Base-by-base conservation (phyloP, 1,140 invertebrate genomes). In the Tyrophagus putrescentiae region DNA sequence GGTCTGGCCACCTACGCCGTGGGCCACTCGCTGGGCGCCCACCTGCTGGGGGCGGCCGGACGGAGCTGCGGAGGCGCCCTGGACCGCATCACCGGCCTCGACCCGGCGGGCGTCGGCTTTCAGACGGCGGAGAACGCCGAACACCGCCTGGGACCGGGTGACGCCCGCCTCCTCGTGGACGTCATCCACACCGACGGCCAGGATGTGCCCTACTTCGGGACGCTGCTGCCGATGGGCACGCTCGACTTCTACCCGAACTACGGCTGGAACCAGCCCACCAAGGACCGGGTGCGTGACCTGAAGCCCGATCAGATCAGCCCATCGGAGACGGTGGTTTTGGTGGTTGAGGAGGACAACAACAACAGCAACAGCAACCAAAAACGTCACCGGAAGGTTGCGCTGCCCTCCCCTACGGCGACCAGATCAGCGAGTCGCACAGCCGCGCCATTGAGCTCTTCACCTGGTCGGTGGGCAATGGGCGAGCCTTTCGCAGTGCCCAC, bases 221-320 rank as follows among this genome's bases (percentile, higher is more conserved):
- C 85, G 87, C 68, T 65, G 58, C 65, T 68, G 64, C 66, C 79
- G 0, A 67, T 82, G 5, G 83, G 84, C 16, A 76, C 82, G 64
- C 78, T 76, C 6, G 86, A 90, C 69, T 87, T 88, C 74, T 88
- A 79, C 68, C 83, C 83, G 0, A 87, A 88, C 70, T 79, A 81
- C 4, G 84, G 83, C n/a, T 75, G 85, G 28, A 85, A 89, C 72
- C 88, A 93, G 70, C 44, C 44, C 13, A 48, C 44, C 7, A 6
- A 48, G 13, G 44, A 48, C n/a, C 21, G 6, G 5, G 23, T 29
- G 13, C 6, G 6, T 6, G 31, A 48, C n/a, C n/a, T n/a, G n/a
- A n/a, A n/a, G n/a, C n/a, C n/a, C n/a, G n/a, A n/a, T n/a, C n/a
- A n/a, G n/a, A n/a, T n/a, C n/a, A n/a, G n/a, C n/a, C n/a, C n/a